These are phyloP conservation scores for Seira musarum DNA, from an alignment of 2,888 invertebrate genomes.

Conservation along the genomic window DNA sequence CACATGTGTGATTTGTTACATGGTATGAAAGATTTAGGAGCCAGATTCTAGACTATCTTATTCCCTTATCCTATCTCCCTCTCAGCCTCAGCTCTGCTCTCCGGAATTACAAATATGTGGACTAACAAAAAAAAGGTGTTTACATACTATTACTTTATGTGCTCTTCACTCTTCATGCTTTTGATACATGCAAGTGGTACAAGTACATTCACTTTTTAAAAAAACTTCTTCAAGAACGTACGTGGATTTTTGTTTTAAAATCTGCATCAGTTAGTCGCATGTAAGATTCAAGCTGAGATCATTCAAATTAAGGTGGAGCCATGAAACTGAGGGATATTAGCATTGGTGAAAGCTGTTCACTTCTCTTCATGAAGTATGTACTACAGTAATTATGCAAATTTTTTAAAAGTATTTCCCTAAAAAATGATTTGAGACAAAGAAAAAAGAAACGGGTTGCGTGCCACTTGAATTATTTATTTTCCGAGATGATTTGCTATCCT, in stretches of 20 bases:
- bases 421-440: background rate
- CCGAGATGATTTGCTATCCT: background rate
- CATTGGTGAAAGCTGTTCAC: conserved; percentile 15
- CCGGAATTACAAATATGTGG: conserved; percentile 51
- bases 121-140: conserved; percentile 36
- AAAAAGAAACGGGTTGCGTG: background rate
- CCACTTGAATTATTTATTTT: conserved; percentile 51
- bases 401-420: background rate
- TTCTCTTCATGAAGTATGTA: background rate
- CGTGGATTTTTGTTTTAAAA: too few relatives aligned
- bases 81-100: too few relatives aligned
- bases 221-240: too few relatives aligned
- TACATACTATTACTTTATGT: conserved; percentile 30
- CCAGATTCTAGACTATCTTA: conserved; percentile 54
- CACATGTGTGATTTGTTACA: conserved; percentile 61
- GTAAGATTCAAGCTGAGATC: conserved; percentile 22
- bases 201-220: background rate
- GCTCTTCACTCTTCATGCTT: too few relatives aligned
- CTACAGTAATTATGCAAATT: conserved; percentile 46
- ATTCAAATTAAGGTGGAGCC: conserved; percentile 44
- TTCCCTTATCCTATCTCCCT: conserved; percentile 45
- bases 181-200: background rate
- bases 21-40: conserved; percentile 60
- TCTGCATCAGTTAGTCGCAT: background rate
- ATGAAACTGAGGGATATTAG: conserved; percentile 32